phyloP scores from a whole-genome alignment of 53 echinoderm and acorn worm genomes.

The Hippasteria phrygiana region DNA sequence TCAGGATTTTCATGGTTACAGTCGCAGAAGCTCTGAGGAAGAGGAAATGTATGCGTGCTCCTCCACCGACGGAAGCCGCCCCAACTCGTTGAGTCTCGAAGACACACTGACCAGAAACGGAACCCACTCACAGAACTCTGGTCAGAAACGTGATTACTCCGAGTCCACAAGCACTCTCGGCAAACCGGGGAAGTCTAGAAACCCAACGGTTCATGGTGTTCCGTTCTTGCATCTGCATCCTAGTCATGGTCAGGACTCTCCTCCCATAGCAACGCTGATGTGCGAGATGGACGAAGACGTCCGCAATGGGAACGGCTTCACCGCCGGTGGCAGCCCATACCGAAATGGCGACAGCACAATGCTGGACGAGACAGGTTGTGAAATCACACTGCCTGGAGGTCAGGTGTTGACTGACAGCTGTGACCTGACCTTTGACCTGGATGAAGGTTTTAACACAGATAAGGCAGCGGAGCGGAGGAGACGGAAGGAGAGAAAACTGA shows the following conservation, averaged over 20 bases:
- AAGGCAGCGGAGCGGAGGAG: conserved; percentile 48
- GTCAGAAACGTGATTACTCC: neutral
- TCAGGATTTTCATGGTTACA: neutral
- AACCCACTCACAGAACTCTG: neutral
- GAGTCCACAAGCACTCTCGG: neutral
- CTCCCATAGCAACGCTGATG: conserved; percentile 84
- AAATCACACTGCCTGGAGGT: neutral
- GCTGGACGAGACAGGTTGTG: conserved; percentile 16
- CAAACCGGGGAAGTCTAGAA: conserved; percentile 3
- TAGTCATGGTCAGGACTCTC: conserved; percentile 72
- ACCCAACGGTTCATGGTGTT: conserved; percentile 35
- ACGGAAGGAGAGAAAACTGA: conserved; percentile 59
- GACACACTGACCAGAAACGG: conserved; percentile 20
- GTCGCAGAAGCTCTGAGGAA: conserved; percentile 45
- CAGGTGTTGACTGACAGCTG: neutral
- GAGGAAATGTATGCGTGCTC: conserved; percentile 58
- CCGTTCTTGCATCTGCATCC: conserved; percentile 47
- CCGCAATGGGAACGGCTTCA: conserved; percentile 55
- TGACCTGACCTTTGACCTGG: neutral
- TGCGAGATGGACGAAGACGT: conserved; percentile 73
- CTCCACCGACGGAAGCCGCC: conserved; percentile 46
- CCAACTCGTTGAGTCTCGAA: conserved; percentile 45
- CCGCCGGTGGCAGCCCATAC: conserved; percentile 32
- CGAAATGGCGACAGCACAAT: conserved; percentile 28
- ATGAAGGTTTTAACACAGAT: conserved; percentile 24